Conservation (phyloP, 2,113 vertebrate species). For the Seriola aureovittata region DNA sequence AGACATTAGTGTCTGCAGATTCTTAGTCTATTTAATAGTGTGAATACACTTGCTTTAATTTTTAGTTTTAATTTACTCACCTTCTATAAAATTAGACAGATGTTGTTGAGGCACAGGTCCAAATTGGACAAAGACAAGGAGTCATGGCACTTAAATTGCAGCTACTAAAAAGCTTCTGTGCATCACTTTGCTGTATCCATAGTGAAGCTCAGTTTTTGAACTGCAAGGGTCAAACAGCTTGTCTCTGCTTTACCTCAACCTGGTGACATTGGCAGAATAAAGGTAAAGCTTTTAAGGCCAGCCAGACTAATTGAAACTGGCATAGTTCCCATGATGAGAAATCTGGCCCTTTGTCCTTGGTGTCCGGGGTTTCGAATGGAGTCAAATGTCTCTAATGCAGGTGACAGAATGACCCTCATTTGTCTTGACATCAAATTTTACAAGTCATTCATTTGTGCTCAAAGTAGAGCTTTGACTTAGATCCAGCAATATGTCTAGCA, state of each 20-base stretch:
- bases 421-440: conserved; percentile 46
- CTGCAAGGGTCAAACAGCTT: conserved; percentile 48
- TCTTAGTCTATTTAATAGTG: too few relatives aligned
- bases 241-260: conserved; percentile 38
- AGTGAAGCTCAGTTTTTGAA: conserved; percentile 34
- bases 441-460: conserved; percentile 30
- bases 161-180: conserved; percentile 28
- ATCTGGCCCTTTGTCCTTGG: conserved; percentile 65
- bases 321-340: conserved; percentile 47
- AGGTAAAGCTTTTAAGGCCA: conserved; percentile 53
- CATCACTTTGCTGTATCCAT: background rate
- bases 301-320: conserved; percentile 66
- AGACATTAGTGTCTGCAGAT: too few relatives aligned
- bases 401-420: conserved; percentile 40
- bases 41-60: background rate
- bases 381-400: conserved; percentile 28
- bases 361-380: conserved; percentile 39
- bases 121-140: conserved; percentile 20
- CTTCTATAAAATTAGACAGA: conserved; percentile 12
- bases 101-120: conserved; percentile 10
- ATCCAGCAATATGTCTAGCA: conserved; percentile 14
- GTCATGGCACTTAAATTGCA: conserved; percentile 4
- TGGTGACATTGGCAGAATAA: conserved; percentile 38
- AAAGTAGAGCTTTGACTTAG: conserved; percentile 16
- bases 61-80: background rate